These are phyloP conservation scores for Eospalax fontanierii DNA, from an alignment of 2,797 vertebrate genomes.

Conservation along the genomic window DNA sequence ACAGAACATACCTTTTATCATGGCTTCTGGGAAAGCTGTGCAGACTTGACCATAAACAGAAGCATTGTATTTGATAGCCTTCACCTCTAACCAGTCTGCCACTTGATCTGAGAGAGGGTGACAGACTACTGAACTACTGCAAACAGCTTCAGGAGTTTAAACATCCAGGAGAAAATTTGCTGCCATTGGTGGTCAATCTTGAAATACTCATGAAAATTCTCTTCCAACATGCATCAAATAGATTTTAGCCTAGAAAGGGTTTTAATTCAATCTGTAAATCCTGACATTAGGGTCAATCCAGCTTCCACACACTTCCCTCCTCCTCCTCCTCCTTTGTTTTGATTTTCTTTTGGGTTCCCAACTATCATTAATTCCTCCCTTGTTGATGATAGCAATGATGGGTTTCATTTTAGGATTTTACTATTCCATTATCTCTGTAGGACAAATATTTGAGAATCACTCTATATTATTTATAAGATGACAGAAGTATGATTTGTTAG, in stretches of 20 bases:
- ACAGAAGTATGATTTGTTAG: not conserved
- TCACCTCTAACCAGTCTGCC: not conserved
- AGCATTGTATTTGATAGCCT: not conserved
- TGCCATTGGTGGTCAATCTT: not conserved
- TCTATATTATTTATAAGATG: not conserved
- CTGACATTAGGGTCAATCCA: no score
- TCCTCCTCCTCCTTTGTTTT: not conserved
- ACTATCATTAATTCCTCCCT: not conserved
- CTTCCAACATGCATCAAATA: not conserved
- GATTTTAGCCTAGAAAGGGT: not conserved
- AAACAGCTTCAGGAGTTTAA: not conserved
- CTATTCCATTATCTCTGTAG: not conserved
- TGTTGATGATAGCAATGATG: not conserved
- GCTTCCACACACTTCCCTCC: not conserved
- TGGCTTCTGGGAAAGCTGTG: not conserved
- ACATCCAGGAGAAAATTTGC: not conserved
- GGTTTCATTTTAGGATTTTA: not conserved
- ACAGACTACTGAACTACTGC: not conserved
- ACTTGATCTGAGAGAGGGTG: not conserved
- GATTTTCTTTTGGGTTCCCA: not conserved
- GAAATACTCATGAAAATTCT: not conserved
- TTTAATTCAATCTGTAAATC: not conserved
- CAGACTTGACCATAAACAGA: not conserved
- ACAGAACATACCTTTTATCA: not conserved
- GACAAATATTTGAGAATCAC: not conserved